Evolutionary conservation across 2,113 vertebrate genomes (phyloP), one percentile per base, ranked within the genome.

Genomic region (human (Homo sapiens)): DNA sequence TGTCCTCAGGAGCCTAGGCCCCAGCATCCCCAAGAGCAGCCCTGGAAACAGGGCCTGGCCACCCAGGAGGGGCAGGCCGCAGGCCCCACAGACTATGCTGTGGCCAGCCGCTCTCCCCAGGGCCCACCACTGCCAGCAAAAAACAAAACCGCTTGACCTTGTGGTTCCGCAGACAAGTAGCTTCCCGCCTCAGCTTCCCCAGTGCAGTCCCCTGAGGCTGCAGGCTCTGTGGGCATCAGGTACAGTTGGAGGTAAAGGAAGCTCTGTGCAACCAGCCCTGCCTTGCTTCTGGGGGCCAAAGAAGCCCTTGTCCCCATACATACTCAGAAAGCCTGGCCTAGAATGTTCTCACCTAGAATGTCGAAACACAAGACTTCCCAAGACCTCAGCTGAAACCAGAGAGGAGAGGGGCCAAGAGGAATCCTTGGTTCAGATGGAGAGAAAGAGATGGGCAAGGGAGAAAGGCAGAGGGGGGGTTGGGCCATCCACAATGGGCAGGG

Each of bases 111-210:
- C 57, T 88, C 55, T 88, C 76, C 89, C 90, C 75, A 88, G 75
- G 79, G 35, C 40, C 79, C 57, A 32, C 50, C 17, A 8, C 52
- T 5, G 14, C 81, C 59, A 55, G 73, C 2, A 1, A 66, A 75
- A 89, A 87, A 70, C 0, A 0, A 40, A 72, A 73, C 40, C 38
- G 35, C 16, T 73, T 83, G 89, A 91, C 72, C 61, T 80, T 70
- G 81, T 16, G 79, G 88, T 76, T 88, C 72, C 17, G 3, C 38
- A 83, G 88, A 30, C 38, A 61, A 95, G 72, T 1, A 25, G n/a
- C 91, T 95, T 95, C 89, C 95, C 0, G 1, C 85, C 89, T 89
- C 79, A 72, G 93, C 68, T 43, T 90, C 95, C 88, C 66, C 1
- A 1, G 2, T 2, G 40, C 2, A 0, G 11, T 27, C 70, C 52